Base-by-base conservation (phyloP, 2,797 vertebrate genomes). In the Enteromius thamalakanensis region DNA sequence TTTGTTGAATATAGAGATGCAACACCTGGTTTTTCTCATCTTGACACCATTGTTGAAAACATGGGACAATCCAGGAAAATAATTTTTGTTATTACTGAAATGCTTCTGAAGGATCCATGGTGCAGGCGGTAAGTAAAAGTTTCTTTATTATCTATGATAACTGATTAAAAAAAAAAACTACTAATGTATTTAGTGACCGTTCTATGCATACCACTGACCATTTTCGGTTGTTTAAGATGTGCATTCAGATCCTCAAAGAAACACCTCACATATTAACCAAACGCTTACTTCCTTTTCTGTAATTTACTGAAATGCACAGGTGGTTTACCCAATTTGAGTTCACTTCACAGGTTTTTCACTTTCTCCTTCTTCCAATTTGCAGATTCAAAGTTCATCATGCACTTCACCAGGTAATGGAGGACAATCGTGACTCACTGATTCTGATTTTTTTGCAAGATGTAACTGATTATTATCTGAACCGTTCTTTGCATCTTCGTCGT, bases 341-440 rank as follows among this genome's bases (percentile, higher is more conserved):
- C 8, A 29, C 6, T 29, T 77, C 4, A 32, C 8, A 49, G n/a
- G 26, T n/a, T 67, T 49, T 45, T 34, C 17, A 9, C 42, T 29
- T 49, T 74, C 0, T 45, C 10, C 21, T 51, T 19, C 68, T 79
- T 15, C 82, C n/a, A 64, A 29, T 32, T 9, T 90, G 76, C 90
- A 99, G 98, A 86, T 99, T 98, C 90, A 97, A 94, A 90, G 96
- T 95, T 12, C 93, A 97, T 60, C 96, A 98, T 0, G 98, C 97
- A 17, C 91, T 97, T 87, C 95, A 96, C 85, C 96, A 98, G 94
- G 95, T 97, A 82, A 94, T 99, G 79, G 96, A 97, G 91, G 94
- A 95, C 90, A 98, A 95, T 90, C 93, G 96, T 21, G 96, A 99
- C 90, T 96, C 97, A 0, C 96, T 99, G 88, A 93, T 99, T 79